Evolutionary conservation across 2,888 invertebrate species (phyloP).

Genomic region (Hyposoter dolosus): DNA sequence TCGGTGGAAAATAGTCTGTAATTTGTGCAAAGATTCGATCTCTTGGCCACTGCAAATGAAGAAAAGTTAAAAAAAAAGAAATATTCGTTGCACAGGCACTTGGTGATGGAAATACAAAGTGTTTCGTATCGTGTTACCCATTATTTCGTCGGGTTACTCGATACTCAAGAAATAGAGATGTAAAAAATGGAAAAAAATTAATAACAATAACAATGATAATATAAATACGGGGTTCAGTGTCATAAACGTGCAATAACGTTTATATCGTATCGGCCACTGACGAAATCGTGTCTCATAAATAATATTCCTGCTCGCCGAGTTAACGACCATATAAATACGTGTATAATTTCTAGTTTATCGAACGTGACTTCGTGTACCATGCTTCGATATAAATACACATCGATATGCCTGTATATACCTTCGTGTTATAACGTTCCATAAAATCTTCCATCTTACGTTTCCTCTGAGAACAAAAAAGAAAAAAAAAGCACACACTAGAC

Average conservation of each 20-base stretch:
- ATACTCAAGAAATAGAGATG: conserved; percentile 8
- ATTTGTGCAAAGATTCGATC: no score
- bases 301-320: conserved; percentile 62
- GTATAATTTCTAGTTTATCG: conserved; percentile 67
- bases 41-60: neutral
- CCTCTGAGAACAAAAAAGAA: neutral
- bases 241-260: conserved; percentile 45
- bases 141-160: conserved; percentile 17
- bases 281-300: conserved; percentile 65
- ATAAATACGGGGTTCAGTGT: conserved; percentile 21
- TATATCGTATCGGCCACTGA: conserved; percentile 50
- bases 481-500: neutral
- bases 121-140: neutral
- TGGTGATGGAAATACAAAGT: conserved; percentile 13
- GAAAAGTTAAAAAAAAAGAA: neutral
- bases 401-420: neutral
- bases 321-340: conserved; percentile 66
- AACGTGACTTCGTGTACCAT: conserved; percentile 59
- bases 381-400: conserved; percentile 45
- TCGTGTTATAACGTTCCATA: conserved; percentile 19
- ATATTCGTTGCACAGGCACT: neutral
- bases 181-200: neutral
- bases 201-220: neutral
- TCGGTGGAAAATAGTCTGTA: no score
- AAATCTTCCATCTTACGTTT: conserved; percentile 37